These are phyloP conservation scores for Monoplex corrugatus DNA, from an alignment of 2,888 invertebrate species.

Conservation along the genomic window DNA sequence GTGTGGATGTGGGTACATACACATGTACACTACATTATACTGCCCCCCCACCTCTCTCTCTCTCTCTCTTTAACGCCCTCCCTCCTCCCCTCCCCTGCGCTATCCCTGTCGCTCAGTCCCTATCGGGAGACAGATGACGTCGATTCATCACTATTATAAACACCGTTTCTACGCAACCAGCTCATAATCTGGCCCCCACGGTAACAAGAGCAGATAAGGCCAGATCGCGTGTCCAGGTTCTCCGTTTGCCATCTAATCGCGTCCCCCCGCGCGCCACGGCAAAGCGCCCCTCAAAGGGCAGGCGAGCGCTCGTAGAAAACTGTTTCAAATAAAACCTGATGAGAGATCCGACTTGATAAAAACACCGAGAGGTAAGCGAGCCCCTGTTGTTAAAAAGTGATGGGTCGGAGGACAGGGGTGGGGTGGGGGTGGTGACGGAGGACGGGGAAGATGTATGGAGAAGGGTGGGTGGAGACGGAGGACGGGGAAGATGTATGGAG, in stretches of 20 bases:
- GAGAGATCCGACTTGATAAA: constrained; percentile 30
- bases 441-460: neutral
- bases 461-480: neutral
- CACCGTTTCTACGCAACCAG: constrained; percentile 46
- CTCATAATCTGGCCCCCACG: constrained; percentile 42
- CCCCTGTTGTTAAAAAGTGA: neutral
- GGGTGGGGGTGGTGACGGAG: no score
- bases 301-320: constrained; percentile 3
- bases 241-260: constrained; percentile 2
- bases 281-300: neutral
- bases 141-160: constrained; percentile 44
- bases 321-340: constrained; percentile 35
- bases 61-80: neutral
- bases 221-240: constrained; percentile 38
- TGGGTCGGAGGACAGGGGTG: no score
- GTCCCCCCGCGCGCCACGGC: neutral
- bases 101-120: constrained; percentile 2
- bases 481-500: no score
- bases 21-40: no score
- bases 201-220: constrained; percentile 47
- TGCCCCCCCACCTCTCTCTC: neutral
- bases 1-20: no score
- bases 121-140: constrained; percentile 26
- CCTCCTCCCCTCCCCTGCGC: neutral
- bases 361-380: neutral